A percentile compares a stretch with the other conserved stretches of the same genome.
Evolutionary conservation across 1,140 invertebrate genomes (phyloP).

Genomic region (Semibalanus balanoides): DNA sequence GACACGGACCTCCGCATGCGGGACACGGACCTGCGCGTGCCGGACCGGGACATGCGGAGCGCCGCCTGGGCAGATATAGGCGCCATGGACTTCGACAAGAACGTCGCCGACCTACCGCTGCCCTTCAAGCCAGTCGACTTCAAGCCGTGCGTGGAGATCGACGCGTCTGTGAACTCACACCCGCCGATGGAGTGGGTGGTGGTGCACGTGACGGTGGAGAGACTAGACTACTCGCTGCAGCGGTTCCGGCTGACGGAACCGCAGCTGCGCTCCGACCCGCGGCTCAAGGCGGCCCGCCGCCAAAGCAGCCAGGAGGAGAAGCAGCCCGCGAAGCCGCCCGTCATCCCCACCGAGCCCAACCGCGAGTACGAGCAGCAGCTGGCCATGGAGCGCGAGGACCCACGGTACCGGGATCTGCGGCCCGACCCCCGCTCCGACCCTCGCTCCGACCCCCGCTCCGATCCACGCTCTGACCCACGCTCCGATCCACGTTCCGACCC

Average conservation of each 20-base stretch:
- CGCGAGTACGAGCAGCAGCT: neutral
- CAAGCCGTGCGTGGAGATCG: constrained; percentile 4
- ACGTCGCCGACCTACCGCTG: neutral
- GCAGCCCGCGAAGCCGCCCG: too few relatives aligned
- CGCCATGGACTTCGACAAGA: neutral
- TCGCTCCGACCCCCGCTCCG: too few relatives aligned
- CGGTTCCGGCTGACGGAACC: neutral
- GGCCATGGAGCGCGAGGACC: neutral
- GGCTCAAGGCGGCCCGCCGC: neutral
- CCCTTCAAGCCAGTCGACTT: constrained; percentile 1
- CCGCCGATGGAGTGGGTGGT: neutral
- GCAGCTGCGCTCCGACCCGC: neutral
- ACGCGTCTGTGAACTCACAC: neutral
- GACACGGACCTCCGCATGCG: neutral
- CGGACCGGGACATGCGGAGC: neutral
- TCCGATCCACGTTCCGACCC: neutral
- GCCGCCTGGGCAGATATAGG: neutral
- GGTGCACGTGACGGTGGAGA: neutral
- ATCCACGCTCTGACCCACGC: neutral
- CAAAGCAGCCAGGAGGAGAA: neutral
- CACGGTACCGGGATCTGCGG: neutral
- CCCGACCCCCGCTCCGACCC: neutral
- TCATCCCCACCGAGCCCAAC: constrained; percentile 1
- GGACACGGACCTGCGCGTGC: neutral
- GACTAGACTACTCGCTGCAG: neutral